Base-by-base conservation (phyloP, 2,797 vertebrate genomes). In the Pseudochirops corinnae region DNA sequence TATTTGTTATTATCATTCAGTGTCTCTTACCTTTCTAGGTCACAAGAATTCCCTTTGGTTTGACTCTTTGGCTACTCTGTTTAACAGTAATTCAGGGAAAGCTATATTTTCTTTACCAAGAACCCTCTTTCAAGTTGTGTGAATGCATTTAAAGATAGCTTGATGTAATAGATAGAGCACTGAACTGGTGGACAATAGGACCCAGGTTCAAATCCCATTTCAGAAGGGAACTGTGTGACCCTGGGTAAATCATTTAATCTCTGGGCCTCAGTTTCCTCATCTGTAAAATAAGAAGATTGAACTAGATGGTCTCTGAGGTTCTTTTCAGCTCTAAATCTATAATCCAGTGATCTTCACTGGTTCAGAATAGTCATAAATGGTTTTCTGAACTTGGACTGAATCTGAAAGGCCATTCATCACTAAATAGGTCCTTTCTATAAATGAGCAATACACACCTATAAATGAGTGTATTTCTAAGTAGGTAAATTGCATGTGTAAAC, bases 51-150 rank as follows among this genome's bases (percentile, higher is more conserved):
- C 74, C 39, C 74, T 87, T 50, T 46, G 7, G 46, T 87, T 50
- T 87, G 7, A 1, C 18, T 46, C 39, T 46, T 46, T 46, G 3
- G 9, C 31, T 90, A 21, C 91, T 56, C 28, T 18, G 24, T 5
- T 53, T 12, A 67, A 33, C 4, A 55, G 1, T 5, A 91, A 91
- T 39, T 58, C 13, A 4, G 29, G 55, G 14, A 29, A 58, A 58
- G 58, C 21, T 9, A 5, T 29, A 39, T 93, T 93, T 93, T n/a
- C 55, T 90, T 90, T 95, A 50, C 58, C 56, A 67, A 94, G 90
- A 91, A 33, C 56, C 16, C 50, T 58, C 55, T 93, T 91, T 87
- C 11, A 87, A 53, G 58, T 14, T 31, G 53, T 21, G 31, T 18
- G 31, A 52, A 46, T 0, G 31, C n/a, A 1, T 93, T 9, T 87